Base-by-base conservation (phyloP, 2,113 vertebrate genomes). In the Psilopsiagon aurifrons region DNA sequence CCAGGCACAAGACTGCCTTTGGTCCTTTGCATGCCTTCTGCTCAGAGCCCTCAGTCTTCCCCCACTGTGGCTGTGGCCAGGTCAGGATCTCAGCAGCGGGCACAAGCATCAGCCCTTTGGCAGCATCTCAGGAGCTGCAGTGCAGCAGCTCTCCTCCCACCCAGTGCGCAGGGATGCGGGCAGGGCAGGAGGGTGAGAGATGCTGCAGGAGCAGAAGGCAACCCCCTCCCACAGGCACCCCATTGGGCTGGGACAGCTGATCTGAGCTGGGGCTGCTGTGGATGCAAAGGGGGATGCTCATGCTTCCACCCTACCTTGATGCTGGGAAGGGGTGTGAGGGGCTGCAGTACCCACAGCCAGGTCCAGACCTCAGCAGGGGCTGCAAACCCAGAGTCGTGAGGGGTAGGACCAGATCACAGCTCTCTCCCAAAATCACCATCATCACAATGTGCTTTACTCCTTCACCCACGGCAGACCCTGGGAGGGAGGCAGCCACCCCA, bases 131-230 rank as follows among this genome's bases (percentile, higher is more conserved):
- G 94, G 91, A 96, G 85, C 90, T 27, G 94, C 94, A 94, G 92
- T 89, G 92, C 90, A 93, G 94, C 78, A 87, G 84, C 87, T 93
- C 43, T 8, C 28, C 93, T 83, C 94, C 93, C 93, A 93, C 79
- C 17, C 96, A 93, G 88, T 79, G 51, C 70, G 1, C 1, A 15
- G 54, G 7, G 1, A 1, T 13, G 87, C 76, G 0, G 62, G 54
- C 66, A 67, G 83, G 52, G 69, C 75, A 74, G 66, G 73, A 1
- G 77, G 44, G 54, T 33, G 77, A 69, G 64, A 94, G 81, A 39
- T 57, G 84, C 85, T 2, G 69, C 81, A 78, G 87, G 73, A 86
- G 44, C 73, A 9, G 7, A 17, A 6, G 64, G 41, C 3, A 5
- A 35, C 29, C 74, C 51, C 60, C 60, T 8, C 79, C n/a, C 60